Percentiles rank a stretch among this genome's conserved stretches.
Evolutionary conservation across 2,888 invertebrate species (phyloP).

Genomic region (Phaedon cochleariae): DNA sequence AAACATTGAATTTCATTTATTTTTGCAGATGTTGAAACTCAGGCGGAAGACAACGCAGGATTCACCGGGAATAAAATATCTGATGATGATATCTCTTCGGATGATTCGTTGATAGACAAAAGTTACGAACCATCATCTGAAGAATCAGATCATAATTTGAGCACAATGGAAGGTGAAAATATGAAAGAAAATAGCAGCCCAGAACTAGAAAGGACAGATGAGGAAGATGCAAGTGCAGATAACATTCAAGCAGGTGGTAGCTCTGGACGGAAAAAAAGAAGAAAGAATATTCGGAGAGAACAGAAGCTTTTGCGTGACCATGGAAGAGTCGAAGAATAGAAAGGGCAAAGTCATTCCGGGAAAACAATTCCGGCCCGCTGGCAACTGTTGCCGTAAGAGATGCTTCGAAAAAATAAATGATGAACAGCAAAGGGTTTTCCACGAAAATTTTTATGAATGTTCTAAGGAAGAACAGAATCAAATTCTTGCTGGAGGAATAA

Average conservation of each 20-base stretch:
- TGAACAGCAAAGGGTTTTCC: neutral
- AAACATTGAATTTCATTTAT: neutral
- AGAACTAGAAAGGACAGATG: neutral
- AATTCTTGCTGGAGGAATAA: conserved; percentile 12
- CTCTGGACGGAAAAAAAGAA: conserved; percentile 18
- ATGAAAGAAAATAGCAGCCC: conserved; percentile 59
- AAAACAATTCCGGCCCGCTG: conserved; percentile 2
- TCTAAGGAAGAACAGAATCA: conserved; percentile 10
- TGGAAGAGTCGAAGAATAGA: conserved; percentile 18
- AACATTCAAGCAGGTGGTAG: neutral
- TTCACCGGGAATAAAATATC: neutral
- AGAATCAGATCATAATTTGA: neutral
- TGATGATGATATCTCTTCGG: conserved; percentile 5
- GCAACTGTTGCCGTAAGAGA: conserved; percentile 4
- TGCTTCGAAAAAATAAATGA: conserved; percentile 13
- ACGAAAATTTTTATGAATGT: conserved; percentile 11
- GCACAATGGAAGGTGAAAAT: conserved; percentile 12
- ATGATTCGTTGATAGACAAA: conserved; percentile 20
- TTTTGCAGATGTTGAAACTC: neutral
- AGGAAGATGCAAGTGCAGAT: neutral
- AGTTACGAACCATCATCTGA: conserved; percentile 15
- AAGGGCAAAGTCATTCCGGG: conserved; percentile 9
- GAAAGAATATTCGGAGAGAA: conserved; percentile 9
- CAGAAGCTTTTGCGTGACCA: conserved; percentile 9
- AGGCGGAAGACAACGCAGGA: neutral